Conservation (phyloP, 1,140 invertebrate genomes). For the Dufourea novaeangliae region DNA sequence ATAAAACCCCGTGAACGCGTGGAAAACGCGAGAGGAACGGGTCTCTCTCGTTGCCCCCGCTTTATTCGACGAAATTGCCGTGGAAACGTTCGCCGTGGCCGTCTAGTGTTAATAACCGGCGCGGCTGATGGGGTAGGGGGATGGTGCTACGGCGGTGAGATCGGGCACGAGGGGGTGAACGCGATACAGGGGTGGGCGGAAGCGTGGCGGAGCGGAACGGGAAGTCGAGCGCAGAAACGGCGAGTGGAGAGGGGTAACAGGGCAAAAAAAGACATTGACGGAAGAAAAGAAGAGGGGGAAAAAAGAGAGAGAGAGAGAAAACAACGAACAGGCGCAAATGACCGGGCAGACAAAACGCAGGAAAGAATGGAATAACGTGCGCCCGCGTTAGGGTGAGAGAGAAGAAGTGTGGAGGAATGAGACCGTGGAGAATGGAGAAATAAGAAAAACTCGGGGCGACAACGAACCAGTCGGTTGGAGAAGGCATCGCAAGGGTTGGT, state of each 20-base stretch:
- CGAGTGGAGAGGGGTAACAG: not conserved
- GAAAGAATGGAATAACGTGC: conserved; percentile 21
- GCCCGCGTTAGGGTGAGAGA: not conserved
- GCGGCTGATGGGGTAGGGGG: not conserved
- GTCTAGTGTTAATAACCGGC: conserved; percentile 6
- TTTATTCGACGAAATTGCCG: not conserved
- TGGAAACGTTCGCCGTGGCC: not conserved
- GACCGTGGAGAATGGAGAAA: not conserved
- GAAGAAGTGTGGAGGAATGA: not conserved
- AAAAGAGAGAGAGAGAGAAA: not conserved
- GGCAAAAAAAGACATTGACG: not conserved
- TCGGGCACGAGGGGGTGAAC: not conserved
- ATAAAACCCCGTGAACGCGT: not conserved
- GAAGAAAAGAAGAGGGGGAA: not conserved
- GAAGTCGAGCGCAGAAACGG: conserved; percentile 7
- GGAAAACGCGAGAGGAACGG: not conserved
- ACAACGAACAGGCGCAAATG: conserved; percentile 9
- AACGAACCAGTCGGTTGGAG: not conserved
- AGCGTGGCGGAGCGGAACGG: not conserved
- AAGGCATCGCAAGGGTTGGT: not conserved
- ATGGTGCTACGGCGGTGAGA: not conserved
- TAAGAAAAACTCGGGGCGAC: not conserved
- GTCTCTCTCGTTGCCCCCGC: not conserved
- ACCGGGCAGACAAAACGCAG: conserved; percentile 11
- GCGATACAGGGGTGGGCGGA: conserved; percentile 16